A percentile compares a stretch with the other conserved stretches of the same genome.
Conservation (phyloP, 1,140 invertebrate species). For the Lasaia peninsularis region DNA sequence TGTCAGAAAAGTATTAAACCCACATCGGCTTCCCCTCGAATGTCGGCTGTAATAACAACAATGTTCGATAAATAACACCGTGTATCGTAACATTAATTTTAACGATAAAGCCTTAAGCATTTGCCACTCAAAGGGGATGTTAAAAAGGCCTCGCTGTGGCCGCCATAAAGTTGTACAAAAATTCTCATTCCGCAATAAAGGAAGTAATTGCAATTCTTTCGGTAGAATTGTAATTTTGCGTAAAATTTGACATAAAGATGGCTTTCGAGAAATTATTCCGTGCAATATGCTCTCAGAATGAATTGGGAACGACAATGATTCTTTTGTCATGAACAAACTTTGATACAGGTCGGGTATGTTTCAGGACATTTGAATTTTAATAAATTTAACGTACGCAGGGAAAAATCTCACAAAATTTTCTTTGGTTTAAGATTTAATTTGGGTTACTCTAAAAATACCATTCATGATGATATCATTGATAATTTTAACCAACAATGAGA, state of each 20-base stretch:
- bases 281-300: conserved; percentile 28
- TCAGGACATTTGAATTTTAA: too few species aligned
- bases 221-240: conserved; percentile 47
- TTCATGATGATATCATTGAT: too few species aligned
- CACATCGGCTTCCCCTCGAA: neutral
- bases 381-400: too few species aligned
- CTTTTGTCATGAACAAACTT: neutral
- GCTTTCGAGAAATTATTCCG: conserved; percentile 39
- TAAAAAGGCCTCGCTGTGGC: conserved; percentile 49
- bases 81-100: conserved; percentile 67
- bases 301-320: neutral
- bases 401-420: too few species aligned
- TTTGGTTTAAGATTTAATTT: too few species aligned
- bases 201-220: conserved; percentile 58
- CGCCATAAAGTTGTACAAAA: conserved; percentile 59
- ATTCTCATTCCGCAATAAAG: conserved; percentile 52
- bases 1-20: conserved; percentile 8
- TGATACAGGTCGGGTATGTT: too few species aligned
- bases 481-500: too few species aligned
- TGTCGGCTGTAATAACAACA: conserved; percentile 14
- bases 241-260: conserved; percentile 55
- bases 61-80: conserved; percentile 33
- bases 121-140: conserved; percentile 46
- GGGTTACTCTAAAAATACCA: too few species aligned
- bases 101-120: conserved; percentile 55